Percentiles rank a stretch among this genome's conserved stretches.
phyloP scores from a whole-genome alignment of 1,140 invertebrate genomes.

The Cydia fagiglandana region DNA sequence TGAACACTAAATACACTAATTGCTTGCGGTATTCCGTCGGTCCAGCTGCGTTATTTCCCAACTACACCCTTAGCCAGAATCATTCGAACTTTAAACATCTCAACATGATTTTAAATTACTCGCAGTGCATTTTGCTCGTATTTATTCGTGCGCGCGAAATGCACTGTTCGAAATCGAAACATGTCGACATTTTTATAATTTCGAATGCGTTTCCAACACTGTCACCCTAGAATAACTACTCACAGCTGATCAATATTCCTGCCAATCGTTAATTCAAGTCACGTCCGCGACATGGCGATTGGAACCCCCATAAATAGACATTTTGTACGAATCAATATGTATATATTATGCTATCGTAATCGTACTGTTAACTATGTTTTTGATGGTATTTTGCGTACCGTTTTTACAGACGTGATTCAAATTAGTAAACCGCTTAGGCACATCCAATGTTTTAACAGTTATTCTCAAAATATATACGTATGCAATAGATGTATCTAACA shows the following conservation, averaged over 20 bases:
- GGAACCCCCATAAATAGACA: background rate
- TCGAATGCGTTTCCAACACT: too few relatives aligned
- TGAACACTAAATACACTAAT: background rate
- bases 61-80: background rate
- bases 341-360: background rate
- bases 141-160: too few relatives aligned
- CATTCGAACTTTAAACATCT: too few relatives aligned
- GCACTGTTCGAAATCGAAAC: too few relatives aligned
- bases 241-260: slow-evolving; percentile 21
- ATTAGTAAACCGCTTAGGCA: too few relatives aligned
- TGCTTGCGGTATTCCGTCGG: background rate
- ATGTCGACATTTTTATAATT: too few relatives aligned
- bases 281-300: slow-evolving; percentile 1
- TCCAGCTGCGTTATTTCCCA: background rate
- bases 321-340: slow-evolving; percentile 8
- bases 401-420: background rate
- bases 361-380: background rate
- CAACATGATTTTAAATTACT: too few relatives aligned
- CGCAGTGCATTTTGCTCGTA: too few relatives aligned
- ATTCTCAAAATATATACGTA: too few relatives aligned
- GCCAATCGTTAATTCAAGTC: slow-evolving; percentile 1
- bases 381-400: background rate
- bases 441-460: too few relatives aligned
- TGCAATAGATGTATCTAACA: too few relatives aligned
- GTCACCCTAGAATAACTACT: background rate